Conservation (phyloP, 1,140 invertebrate genomes). For the Cepaea nemoralis region DNA sequence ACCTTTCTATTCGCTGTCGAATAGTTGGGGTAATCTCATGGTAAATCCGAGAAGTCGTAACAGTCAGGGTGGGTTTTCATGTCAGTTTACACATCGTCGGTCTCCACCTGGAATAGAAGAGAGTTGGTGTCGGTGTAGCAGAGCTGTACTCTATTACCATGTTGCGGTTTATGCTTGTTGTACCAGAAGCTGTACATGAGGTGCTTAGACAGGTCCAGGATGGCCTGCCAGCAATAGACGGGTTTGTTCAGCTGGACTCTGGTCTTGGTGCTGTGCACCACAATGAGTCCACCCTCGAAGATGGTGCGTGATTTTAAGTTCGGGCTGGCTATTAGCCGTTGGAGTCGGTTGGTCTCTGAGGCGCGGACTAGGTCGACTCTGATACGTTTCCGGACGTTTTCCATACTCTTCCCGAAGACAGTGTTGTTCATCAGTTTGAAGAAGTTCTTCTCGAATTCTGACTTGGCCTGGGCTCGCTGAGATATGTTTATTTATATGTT, state of each 20-base stretch:
- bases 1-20: no score
- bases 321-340: constrained; percentile 59
- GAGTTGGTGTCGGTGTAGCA: constrained; percentile 68
- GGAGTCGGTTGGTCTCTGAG: constrained; percentile 31
- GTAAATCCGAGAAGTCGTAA: no score
- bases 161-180: constrained; percentile 49
- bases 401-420: constrained; percentile 72
- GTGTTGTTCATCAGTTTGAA: constrained; percentile 71
- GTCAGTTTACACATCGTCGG: neutral
- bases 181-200: constrained; percentile 65
- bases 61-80: no score
- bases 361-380: constrained; percentile 55
- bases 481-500: no score
- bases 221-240: constrained; percentile 52
- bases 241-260: constrained; percentile 52
- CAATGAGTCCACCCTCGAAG: constrained; percentile 58
- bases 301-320: constrained; percentile 62
- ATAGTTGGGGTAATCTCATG: no score
- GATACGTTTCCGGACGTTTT: constrained; percentile 35
- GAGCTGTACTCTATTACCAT: constrained; percentile 52
- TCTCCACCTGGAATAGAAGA: neutral
- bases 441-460: no score
- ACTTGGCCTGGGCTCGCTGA: no score
- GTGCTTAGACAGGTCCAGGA: constrained; percentile 55
- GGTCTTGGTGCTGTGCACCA: constrained; percentile 48